Percentiles rank a stretch among this genome's conserved stretches.
phyloP scores from a whole-genome alignment of 2,113 vertebrate genomes.

The Tylochromis polylepis region DNA sequence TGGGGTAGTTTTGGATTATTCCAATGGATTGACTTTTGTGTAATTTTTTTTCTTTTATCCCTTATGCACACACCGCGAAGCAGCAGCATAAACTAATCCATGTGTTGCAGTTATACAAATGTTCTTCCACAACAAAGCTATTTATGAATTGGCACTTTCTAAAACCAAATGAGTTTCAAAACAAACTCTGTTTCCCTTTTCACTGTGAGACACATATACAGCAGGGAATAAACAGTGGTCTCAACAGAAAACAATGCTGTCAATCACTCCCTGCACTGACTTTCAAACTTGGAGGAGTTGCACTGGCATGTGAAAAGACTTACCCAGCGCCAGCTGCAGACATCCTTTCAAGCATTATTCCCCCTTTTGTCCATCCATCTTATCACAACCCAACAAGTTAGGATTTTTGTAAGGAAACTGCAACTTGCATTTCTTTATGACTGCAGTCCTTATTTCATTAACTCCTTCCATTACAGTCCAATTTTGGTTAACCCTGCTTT shows the following conservation, averaged over 20 bases:
- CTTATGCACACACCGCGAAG: background rate
- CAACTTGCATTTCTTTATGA: background rate
- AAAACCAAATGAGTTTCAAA: constrained; percentile 32
- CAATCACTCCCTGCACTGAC: constrained; percentile 31
- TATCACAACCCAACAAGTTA: background rate
- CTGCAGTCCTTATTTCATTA: background rate
- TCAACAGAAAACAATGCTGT: constrained; percentile 36
- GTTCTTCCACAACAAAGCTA: background rate
- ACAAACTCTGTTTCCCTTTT: constrained; percentile 16
- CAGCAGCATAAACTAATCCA: background rate
- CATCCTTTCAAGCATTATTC: background rate
- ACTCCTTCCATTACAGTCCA: background rate
- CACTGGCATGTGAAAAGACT: background rate
- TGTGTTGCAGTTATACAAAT: constrained; percentile 5
- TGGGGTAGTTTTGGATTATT: background rate
- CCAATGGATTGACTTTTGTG: background rate
- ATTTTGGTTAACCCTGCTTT: background rate
- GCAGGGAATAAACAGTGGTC: constrained; percentile 27
- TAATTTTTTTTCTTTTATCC: background rate
- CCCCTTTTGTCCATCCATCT: background rate
- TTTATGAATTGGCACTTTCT: constrained; percentile 2
- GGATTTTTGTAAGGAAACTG: background rate
- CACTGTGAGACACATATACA: constrained; percentile 1
- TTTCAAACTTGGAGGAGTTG: background rate
- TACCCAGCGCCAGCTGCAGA: background rate